Evolutionary conservation across 2,797 vertebrate genomes (phyloP).

Genomic region (Falco rusticolus): DNA sequence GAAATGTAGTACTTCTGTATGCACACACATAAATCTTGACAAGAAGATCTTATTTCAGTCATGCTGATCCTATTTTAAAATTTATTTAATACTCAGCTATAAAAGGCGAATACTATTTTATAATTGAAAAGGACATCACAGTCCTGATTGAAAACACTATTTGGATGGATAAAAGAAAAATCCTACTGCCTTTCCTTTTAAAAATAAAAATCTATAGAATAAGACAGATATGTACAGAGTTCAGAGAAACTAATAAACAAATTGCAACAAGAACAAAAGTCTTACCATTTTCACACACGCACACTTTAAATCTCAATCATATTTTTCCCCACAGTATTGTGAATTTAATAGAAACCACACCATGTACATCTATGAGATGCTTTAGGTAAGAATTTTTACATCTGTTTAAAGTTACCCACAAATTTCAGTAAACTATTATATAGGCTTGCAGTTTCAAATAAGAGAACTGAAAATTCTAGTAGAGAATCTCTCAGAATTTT

Average conservation of each 20-base stretch:
- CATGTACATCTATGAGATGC: not conserved
- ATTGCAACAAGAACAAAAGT: not conserved
- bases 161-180: not conserved
- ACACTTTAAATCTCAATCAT: not conserved
- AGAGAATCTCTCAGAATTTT: not conserved
- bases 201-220: not conserved
- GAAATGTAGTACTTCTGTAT: slow-evolving; percentile 44
- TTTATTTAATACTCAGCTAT: slow-evolving; percentile 53
- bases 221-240: not conserved
- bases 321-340: not conserved
- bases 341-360: not conserved
- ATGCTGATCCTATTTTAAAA: slow-evolving; percentile 44
- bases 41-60: slow-evolving; percentile 56
- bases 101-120: slow-evolving; percentile 44
- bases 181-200: not conserved
- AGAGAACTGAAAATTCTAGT: not conserved
- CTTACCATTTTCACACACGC: not conserved
- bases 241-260: slow-evolving; percentile 22
- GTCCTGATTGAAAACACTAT: slow-evolving; percentile 18
- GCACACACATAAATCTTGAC: slow-evolving; percentile 45
- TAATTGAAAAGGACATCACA: slow-evolving; percentile 55
- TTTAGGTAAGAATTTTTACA: not conserved
- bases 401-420: not conserved
- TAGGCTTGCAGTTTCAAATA: not conserved
- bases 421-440: not conserved